Evolutionary conservation across 2,888 invertebrate species (phyloP), one percentile per base, ranked within the genome.

Genomic region (Scrobipalpa atriplicella): DNA sequence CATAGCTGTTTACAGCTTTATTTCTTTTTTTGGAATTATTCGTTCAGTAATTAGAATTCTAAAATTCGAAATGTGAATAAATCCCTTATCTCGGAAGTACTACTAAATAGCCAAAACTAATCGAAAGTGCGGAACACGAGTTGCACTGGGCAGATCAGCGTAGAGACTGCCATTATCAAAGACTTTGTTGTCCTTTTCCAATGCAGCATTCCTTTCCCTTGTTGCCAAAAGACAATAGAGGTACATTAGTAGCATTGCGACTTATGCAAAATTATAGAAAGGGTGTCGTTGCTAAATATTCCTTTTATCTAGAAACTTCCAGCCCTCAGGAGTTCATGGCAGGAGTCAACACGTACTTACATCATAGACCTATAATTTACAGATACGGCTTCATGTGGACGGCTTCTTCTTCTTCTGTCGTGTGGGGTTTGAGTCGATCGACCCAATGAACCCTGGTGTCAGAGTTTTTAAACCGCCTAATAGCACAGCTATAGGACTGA

Each of bases 231-330:
- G 18, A 54, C 54, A 54, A 54, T 18, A 54, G 0, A 19, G 3
- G 9, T 54, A 19, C 54, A 54, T 54, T 54, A 54, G 54, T 18
- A 10, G 0, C 18, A 54, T 7, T 54, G 54, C 21, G 54, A 54
- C 54, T 54, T 54, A 54, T 54, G 54, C 54, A 54, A 54, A 54
- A 54, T 54, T 54, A 16, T 6, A 47, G 47, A 47, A 47, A 54
- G 54, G 21, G 21, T 54, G 54, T 54, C 21, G 54, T 21, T 21
- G 21, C 54, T 11, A 54, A 54, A 54, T 54, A 54, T 54, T 10
- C 18, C 54, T 10, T 54, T 54, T 54, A 18, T 54, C 54, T 18
- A 16, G 47, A 16, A 8, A n/a, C 47, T 47, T 47, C 47, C 47
- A 47, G 47, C 47, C 47, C 47, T 16, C 47, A 47, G n/a, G 43